Evolutionary conservation across 2,113 vertebrate species (phyloP), one percentile per base, ranked within the genome.

Genomic region (Nematolebias whitei): DNA sequence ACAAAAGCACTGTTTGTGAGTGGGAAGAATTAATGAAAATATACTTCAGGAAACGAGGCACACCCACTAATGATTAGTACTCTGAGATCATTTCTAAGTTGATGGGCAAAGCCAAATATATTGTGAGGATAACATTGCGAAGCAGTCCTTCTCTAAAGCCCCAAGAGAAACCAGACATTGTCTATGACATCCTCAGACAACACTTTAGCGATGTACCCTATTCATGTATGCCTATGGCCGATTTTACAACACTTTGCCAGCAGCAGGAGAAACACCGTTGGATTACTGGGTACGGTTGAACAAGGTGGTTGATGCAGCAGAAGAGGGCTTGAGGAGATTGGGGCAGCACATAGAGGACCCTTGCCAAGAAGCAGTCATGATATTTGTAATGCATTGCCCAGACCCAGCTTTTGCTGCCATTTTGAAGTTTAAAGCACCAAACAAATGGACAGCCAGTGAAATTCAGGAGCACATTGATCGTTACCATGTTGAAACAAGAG

Each of bases 371-470:
- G 80, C 43, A 3, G 51, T 44, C 0, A 82, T 76, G 77, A 78
- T 80, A 71, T 82, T 87, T 29, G 39, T 85, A 0, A 85, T 87
- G 20, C 38, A 83, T 7, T 79, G 82, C 12, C 82, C 68, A 12
- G 72, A 88, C 2, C 66, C 68, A 2, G 8, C 41, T 0, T 63
- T 86, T 1, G 19, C 76, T 35, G 43, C 48, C 0, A 35, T 78
- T 6, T 22, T 86, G 1, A 80, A 62, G 8, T 77, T 82, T 1
- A 86, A 87, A 49, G 55, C 64, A 5, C 73, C 82, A 40, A 57
- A 76, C 6, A 84, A 71, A 12, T 88, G 64, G 74, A 59, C 63
- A 22, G 73, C 74, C 2, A 57, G 53, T 65, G 71, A 87, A 1
- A 67, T 85, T 10, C 79, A 83, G 19, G 73, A 87, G 12, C 50